These are phyloP conservation scores for Fulica atra DNA, from an alignment of 2,113 vertebrate genomes.

Conservation along the genomic window DNA sequence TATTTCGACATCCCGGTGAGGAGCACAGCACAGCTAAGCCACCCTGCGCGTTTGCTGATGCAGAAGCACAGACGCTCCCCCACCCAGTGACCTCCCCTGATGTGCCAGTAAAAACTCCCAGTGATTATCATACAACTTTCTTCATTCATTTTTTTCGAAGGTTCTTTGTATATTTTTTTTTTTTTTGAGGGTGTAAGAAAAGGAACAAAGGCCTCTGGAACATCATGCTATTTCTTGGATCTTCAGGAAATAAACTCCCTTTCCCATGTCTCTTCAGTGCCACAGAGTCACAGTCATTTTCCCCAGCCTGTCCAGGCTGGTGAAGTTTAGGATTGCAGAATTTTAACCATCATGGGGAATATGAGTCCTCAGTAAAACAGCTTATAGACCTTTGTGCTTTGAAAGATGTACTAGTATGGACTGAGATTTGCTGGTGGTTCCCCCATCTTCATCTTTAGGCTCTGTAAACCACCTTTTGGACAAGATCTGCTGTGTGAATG, in stretches of 20 bases:
- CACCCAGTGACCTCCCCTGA: rapidly evolving
- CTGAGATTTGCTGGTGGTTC: background rate
- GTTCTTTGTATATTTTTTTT: background rate
- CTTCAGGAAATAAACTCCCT: background rate
- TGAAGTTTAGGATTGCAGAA: background rate
- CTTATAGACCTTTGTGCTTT: background rate
- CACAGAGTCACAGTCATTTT: rapidly evolving
- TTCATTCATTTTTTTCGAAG: background rate
- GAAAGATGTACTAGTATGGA: rapidly evolving
- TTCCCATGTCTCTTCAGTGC: background rate
- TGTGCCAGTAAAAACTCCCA: background rate
- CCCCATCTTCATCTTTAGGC: background rate
- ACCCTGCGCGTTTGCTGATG: background rate
- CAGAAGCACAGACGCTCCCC: background rate
- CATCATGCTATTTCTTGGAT: background rate
- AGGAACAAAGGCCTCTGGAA: background rate
- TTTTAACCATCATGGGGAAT: rapidly evolving
- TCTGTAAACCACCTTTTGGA: background rate
- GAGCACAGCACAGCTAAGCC: background rate
- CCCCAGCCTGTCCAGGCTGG: background rate
- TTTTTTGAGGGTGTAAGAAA: background rate
- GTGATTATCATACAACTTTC: background rate
- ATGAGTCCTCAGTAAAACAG: background rate
- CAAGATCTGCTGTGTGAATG: rapidly evolving
- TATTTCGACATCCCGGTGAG: background rate